Conservation (phyloP, 2,888 invertebrate species). For the Anthophora plumipes region DNA sequence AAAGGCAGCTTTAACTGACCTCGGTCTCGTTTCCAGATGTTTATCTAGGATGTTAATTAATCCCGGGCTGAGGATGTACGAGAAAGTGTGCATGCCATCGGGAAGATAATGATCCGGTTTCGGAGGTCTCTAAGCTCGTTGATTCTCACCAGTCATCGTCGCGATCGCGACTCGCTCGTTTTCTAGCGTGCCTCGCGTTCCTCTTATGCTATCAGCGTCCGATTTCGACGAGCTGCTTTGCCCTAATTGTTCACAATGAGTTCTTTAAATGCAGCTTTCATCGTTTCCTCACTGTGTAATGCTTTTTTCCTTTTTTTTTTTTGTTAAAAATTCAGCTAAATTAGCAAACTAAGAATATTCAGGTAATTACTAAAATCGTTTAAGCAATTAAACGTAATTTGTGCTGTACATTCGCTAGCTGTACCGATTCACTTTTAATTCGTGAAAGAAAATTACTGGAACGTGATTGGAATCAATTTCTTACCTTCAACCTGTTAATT, state of each 20-base stretch:
- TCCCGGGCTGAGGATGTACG: conserved; percentile 66
- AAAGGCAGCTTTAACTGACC: conserved; percentile 47
- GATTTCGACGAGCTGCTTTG: not conserved
- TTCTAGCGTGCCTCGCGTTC: conserved; percentile 48
- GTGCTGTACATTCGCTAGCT: too few species aligned
- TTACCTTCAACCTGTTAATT: too few species aligned
- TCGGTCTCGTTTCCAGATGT: conserved; percentile 62
- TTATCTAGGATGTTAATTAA: conserved; percentile 59
- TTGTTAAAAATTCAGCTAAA: too few species aligned
- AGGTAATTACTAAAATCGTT: too few species aligned
- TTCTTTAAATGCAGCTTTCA: too few species aligned
- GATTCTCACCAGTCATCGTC: conserved; percentile 68
- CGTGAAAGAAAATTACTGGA: too few species aligned
- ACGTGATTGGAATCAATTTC: too few species aligned
- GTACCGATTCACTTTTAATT: too few species aligned
- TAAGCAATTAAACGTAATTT: too few species aligned
- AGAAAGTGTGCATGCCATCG: conserved; percentile 67
- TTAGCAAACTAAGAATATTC: too few species aligned
- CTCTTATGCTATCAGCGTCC: conserved; percentile 44
- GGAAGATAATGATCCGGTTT: conserved; percentile 75
- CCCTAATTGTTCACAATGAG: not conserved
- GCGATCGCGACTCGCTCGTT: conserved; percentile 50
- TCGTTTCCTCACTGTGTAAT: too few species aligned
- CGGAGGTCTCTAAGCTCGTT: conserved; percentile 57
- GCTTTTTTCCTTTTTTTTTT: not conserved